Percentiles rank a stretch among this genome's conserved stretches.
phyloP scores from a whole-genome alignment of 2,888 invertebrate species.

The Troides helena region DNA sequence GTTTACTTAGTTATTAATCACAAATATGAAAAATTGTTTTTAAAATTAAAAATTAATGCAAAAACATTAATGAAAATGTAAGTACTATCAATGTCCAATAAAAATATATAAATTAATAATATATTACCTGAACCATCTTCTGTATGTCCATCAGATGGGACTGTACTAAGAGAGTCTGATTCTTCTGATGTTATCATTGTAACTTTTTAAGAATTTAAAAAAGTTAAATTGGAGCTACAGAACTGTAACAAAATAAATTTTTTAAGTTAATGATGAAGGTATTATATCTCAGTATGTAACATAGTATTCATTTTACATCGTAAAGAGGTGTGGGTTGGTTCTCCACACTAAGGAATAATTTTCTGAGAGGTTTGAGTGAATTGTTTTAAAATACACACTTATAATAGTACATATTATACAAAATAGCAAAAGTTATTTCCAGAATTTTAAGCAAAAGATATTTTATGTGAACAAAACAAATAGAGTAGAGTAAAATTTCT shows the following conservation, averaged over 20 bases:
- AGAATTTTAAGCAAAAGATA: too few species aligned
- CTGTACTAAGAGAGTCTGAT: slow-evolving; percentile 61
- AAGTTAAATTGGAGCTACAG: background rate
- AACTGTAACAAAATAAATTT: slow-evolving; percentile 5
- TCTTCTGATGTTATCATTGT: slow-evolving; percentile 69
- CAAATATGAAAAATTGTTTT: too few species aligned
- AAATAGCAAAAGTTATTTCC: too few species aligned
- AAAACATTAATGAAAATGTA: background rate
- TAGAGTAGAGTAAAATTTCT: too few species aligned
- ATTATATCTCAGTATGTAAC: background rate
- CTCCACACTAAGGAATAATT: too few species aligned
- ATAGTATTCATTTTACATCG: too few species aligned
- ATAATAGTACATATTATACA: too few species aligned
- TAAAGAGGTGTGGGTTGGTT: too few species aligned
- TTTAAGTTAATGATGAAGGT: background rate
- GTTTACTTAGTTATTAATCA: background rate
- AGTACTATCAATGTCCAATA: too few species aligned
- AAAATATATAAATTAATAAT: background rate
- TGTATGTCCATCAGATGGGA: slow-evolving; percentile 63
- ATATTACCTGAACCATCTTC: slow-evolving; percentile 64
- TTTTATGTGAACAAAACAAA: too few species aligned
- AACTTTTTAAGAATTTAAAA: slow-evolving; percentile 1
- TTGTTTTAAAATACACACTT: too few species aligned
- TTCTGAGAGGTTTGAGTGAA: too few species aligned
- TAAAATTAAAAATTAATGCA: background rate